Base-by-base conservation (phyloP, 2,113 vertebrate genomes). In the Microcebus murinus region DNA sequence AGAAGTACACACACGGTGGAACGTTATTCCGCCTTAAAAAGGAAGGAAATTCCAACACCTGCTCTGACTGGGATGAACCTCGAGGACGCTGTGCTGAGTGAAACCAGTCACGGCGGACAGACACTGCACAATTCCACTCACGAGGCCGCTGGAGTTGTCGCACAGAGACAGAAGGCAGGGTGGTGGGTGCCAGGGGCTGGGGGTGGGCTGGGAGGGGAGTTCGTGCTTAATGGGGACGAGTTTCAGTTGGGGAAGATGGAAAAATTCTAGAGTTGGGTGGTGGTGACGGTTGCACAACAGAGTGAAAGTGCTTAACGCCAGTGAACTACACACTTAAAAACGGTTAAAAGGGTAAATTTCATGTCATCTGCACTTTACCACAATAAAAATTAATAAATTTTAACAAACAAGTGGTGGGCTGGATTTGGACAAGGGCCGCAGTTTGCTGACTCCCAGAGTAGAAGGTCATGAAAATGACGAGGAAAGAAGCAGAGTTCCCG, bases 381-480 rank as follows among this genome's bases (percentile, higher is more conserved):
- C 4, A 68, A 50, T 50, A 52, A 52, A 85, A 86, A n/a, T 17
- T 4, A 31, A 34, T 4, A 29, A 68, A n/a, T n/a, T 18, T n/a
- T 18, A n/a, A 67, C 6, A 18, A 0, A 3, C n/a, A 42, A 29
- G 39, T 0, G 8, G 63, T 6, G n/a, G 80, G 45, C 57, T 27
- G 4, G 7, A 27, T 23, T 18, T n/a, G 36, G 45, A 21, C 65
- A 27, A 39, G 77, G 76, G 31, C 65, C 31, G 11, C 0, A 4
- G 45, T 27, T 1, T 42, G 18, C 57, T 1, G 7, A 27, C 45
- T 48, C n/a, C 55, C 25, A 3, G 34, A 36, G 20, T 0, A 36
- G 50, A 39, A 21, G 13, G 57, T 2, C 17, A 1, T 12, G 12
- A 8, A 61, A 25, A 17, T 0, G 0, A 8, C 0, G 14, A 65